A percentile compares a stretch with the other conserved stretches of the same genome.
Evolutionary conservation across 2,797 vertebrate genomes (phyloP).

Genomic region (Chelidonichthys spinosus): DNA sequence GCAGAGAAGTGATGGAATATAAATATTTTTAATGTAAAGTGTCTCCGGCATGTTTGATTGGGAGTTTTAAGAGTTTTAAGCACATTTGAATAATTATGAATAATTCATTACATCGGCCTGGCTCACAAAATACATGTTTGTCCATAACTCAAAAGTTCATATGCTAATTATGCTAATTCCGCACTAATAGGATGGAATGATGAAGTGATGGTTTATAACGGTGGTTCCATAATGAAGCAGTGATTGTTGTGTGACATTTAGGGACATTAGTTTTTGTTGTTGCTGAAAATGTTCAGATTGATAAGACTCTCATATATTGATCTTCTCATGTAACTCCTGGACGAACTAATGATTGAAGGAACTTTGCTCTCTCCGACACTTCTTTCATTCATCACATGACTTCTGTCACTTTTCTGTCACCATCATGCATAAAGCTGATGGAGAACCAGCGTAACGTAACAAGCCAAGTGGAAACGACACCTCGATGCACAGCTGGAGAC

Average conservation of each 20-base stretch:
- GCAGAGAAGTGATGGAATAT: no score
- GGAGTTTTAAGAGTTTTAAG: no score
- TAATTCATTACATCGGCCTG: no score
- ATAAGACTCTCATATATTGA: no score
- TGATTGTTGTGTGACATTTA: not conserved
- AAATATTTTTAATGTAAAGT: no score
- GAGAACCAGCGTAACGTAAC: constrained; percentile 45
- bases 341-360: not conserved
- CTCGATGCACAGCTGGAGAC: constrained; percentile 66
- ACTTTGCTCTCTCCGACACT: not conserved
- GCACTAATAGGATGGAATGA: not conserved
- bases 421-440: constrained; percentile 42
- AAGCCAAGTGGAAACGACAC: constrained; percentile 45
- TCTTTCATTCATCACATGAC: no score
- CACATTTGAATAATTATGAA: no score
- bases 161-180: not conserved
- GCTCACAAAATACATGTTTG: not conserved
- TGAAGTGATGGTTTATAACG: not conserved
- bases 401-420: constrained; percentile 9
- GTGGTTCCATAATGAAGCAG: not conserved
- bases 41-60: no score
- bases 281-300: no score
- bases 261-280: not conserved
- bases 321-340: not conserved
- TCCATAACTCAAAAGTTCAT: not conserved